These are phyloP conservation scores for Matsumyia berberina DNA, from an alignment of 2,888 invertebrate genomes.

Conservation along the genomic window DNA sequence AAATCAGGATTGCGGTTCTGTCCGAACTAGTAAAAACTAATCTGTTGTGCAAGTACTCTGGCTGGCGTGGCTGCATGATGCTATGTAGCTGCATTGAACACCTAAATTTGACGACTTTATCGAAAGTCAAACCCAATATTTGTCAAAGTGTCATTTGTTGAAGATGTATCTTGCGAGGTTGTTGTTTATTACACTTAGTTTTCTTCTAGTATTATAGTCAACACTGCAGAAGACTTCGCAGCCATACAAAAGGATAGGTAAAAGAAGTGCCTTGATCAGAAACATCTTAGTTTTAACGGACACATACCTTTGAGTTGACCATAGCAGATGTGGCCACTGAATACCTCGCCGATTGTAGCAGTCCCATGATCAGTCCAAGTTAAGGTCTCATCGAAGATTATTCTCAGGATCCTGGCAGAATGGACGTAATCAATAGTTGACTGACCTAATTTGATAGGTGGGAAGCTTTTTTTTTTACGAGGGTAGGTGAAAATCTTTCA, in stretches of 20 bases:
- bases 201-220: slow-evolving; percentile 6
- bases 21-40: slow-evolving; percentile 1
- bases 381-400: slow-evolving; percentile 3
- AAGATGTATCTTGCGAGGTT: slow-evolving; percentile 30
- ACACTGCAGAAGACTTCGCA: slow-evolving; percentile 9
- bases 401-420: neutral
- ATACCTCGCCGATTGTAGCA: too few species aligned
- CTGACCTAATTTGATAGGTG: too few species aligned
- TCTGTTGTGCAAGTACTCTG: slow-evolving; percentile 3
- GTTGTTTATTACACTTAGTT: slow-evolving; percentile 17
- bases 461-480: too few species aligned
- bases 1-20: slow-evolving; percentile 4
- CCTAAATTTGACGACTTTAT: neutral
- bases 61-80: neutral
- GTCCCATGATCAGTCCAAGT: slow-evolving; percentile 11
- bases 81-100: neutral
- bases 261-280: slow-evolving; percentile 13
- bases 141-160: neutral
- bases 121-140: slow-evolving; percentile 4
- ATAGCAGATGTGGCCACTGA: too few species aligned
- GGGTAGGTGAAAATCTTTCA: too few species aligned
- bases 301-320: too few species aligned
- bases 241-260: slow-evolving; percentile 15
- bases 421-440: slow-evolving; percentile 13
- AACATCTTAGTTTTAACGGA: too few species aligned